phyloP scores from a whole-genome alignment of 1,140 invertebrate genomes.

The Tachypleus tridentatus region DNA sequence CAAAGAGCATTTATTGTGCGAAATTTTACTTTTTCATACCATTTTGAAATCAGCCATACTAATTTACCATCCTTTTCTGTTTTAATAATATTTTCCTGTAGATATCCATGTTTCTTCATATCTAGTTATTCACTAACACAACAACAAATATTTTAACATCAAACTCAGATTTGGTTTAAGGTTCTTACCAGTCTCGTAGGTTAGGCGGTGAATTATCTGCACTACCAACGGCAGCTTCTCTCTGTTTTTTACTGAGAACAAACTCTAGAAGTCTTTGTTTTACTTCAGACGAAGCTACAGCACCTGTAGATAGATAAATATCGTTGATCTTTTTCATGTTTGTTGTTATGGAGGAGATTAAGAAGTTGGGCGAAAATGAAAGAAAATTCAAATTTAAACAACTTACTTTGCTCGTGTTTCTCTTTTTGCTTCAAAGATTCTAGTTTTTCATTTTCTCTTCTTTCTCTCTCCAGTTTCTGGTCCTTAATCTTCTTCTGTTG shows the following conservation, averaged over 20 bases:
- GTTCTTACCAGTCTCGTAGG: constrained; percentile 68
- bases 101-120: too few species aligned
- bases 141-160: too few species aligned
- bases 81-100: too few species aligned
- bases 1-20: too few species aligned
- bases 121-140: too few species aligned
- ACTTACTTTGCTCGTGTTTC: constrained; percentile 73
- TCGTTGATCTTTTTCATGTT: not conserved
- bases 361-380: constrained; percentile 1
- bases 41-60: too few species aligned
- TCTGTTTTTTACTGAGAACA: constrained; percentile 75
- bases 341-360: constrained; percentile 5
- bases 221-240: constrained; percentile 41
- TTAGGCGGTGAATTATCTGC: constrained; percentile 42
- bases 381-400: too few species aligned
- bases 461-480: constrained; percentile 42
- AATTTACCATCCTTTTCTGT: too few species aligned
- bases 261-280: constrained; percentile 89
- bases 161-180: not conserved
- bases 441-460: constrained; percentile 60
- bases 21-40: too few species aligned
- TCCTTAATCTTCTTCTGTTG: constrained; percentile 53
- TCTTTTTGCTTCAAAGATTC: constrained; percentile 79
- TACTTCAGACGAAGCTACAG: constrained; percentile 86
- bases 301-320: constrained; percentile 35